phyloP scores from a whole-genome alignment of 2,888 invertebrate species.

The Phengaris alcon region DNA sequence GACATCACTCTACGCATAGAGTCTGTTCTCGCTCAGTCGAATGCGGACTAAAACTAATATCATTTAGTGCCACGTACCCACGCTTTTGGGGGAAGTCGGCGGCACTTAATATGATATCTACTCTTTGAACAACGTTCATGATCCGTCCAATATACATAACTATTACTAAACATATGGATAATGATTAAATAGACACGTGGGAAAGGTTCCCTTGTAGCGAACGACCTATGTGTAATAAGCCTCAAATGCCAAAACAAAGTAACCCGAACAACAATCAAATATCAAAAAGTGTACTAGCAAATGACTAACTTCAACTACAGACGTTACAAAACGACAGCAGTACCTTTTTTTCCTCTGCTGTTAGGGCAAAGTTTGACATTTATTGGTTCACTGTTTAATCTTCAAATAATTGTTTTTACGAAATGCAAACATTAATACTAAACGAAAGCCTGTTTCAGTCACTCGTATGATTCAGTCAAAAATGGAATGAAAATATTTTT shows the following conservation, averaged over 20 bases:
- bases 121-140: conserved; percentile 41
- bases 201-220: conserved; percentile 9
- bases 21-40: conserved; percentile 29
- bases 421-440: conserved; percentile 32
- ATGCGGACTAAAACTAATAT: conserved; percentile 39
- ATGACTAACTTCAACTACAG: not conserved
- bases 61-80: conserved; percentile 40
- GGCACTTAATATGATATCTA: conserved; percentile 44
- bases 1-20: not conserved
- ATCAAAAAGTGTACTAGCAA: not conserved
- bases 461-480: conserved; percentile 37
- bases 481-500: conserved; percentile 15
- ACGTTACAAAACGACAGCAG: not conserved
- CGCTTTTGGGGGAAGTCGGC: conserved; percentile 31
- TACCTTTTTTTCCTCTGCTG: not conserved
- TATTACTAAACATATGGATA: conserved; percentile 9
- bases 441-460: conserved; percentile 66
- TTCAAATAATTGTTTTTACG: not conserved
- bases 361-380: not conserved
- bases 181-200: conserved; percentile 21
- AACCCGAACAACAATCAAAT: not conserved
- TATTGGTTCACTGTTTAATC: not conserved
- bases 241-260: conserved; percentile 22
- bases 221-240: conserved; percentile 1
- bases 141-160: conserved; percentile 24